phyloP scores from a whole-genome alignment of 2,113 vertebrate species.

The Anguilla rostrata region DNA sequence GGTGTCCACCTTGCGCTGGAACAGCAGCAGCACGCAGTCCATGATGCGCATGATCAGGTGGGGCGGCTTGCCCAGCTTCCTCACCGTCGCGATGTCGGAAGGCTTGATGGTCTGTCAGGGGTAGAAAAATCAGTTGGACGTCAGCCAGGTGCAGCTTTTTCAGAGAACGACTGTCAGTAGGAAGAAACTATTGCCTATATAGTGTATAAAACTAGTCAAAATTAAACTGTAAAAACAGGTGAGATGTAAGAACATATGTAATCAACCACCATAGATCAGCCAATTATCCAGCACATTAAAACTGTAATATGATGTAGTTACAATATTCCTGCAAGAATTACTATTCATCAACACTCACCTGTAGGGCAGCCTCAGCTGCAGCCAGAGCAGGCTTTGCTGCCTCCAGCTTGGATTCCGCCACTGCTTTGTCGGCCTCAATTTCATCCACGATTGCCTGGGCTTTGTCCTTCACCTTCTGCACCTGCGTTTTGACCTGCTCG shows the following conservation, averaged over 20 bases:
- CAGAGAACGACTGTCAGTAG: background rate
- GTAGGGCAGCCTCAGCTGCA: slow-evolving; percentile 72
- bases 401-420: slow-evolving; percentile 75
- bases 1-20: slow-evolving; percentile 74
- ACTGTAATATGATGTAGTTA: too few relatives aligned
- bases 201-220: too few relatives aligned
- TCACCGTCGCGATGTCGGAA: slow-evolving; percentile 79
- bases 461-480: slow-evolving; percentile 83
- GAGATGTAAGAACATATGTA: too few relatives aligned
- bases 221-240: too few relatives aligned
- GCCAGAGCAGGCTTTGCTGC: slow-evolving; percentile 76
- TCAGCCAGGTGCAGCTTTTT: background rate
- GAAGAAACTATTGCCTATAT: too few relatives aligned
- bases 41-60: slow-evolving; percentile 87
- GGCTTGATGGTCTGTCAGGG: slow-evolving; percentile 80
- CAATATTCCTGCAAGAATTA: too few relatives aligned
- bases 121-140: background rate
- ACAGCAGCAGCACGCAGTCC: slow-evolving; percentile 80
- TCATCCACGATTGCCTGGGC: slow-evolving; percentile 81
- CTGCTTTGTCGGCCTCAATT: slow-evolving; percentile 73
- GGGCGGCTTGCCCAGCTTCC: slow-evolving; percentile 81
- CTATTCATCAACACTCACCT: slow-evolving; percentile 28
- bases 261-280: too few relatives aligned
- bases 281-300: too few relatives aligned
- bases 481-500: slow-evolving; percentile 77